Conservation (phyloP, 2,888 invertebrate genomes). For the Venustoraphidia nigricollis region DNA sequence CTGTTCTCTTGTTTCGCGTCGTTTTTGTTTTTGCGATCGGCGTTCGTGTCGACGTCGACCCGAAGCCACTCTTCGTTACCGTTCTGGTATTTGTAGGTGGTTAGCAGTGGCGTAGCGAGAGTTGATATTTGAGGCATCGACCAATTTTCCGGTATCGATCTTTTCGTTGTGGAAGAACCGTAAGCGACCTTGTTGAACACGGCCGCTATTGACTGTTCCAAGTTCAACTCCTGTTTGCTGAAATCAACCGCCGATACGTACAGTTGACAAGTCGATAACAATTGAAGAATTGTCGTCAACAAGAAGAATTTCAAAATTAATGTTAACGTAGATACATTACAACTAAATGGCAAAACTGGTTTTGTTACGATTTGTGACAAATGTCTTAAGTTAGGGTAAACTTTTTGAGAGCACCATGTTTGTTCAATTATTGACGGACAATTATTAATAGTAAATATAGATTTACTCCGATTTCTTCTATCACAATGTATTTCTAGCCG, state of each 20-base stretch:
- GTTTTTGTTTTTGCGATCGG: constrained; percentile 9
- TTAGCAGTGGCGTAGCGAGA: constrained; percentile 42
- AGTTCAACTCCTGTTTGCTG: constrained; percentile 26
- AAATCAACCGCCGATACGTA: not conserved
- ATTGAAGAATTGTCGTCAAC: no score
- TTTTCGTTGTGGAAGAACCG: constrained; percentile 49
- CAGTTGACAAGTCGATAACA: no score
- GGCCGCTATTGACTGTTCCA: constrained; percentile 50
- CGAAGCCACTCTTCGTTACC: constrained; percentile 26
- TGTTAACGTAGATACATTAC: no score
- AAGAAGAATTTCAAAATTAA: no score
- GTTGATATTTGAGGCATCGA: constrained; percentile 44
- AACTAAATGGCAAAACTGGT: no score
- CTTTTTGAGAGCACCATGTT: no score
- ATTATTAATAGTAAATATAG: no score
- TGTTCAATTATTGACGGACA: no score
- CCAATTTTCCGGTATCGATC: constrained; percentile 46
- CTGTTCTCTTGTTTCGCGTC: constrained; percentile 7
- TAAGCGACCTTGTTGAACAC: constrained; percentile 55
- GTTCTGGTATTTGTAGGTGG: constrained; percentile 34
- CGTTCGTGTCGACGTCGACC: constrained; percentile 23
- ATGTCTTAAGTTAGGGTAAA: no score
- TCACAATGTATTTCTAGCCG: no score
- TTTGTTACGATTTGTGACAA: no score
- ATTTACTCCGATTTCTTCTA: no score